Percentiles rank a stretch among this genome's conserved stretches.
Evolutionary conservation across 2,113 vertebrate species (phyloP).

Genomic region (Mirza zaza): DNA sequence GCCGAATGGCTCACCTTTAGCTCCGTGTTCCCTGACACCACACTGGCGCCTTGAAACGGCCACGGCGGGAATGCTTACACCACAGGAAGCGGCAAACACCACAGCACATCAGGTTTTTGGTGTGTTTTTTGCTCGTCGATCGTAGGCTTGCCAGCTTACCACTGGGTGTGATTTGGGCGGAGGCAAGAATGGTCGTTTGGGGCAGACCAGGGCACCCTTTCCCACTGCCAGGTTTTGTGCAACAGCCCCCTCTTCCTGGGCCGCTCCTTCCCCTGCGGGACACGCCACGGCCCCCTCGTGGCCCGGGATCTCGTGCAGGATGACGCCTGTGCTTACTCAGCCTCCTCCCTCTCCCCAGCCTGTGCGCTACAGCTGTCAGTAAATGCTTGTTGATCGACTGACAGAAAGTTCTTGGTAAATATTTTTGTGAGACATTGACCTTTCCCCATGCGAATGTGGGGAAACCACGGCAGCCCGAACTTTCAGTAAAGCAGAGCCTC

Average conservation of each 20-base stretch:
- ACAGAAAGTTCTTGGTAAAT: constrained; percentile 37
- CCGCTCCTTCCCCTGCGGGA: background rate
- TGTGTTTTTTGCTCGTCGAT: background rate
- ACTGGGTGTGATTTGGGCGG: background rate
- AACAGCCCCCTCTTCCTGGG: background rate
- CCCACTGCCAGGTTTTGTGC: background rate
- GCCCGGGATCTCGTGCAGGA: background rate
- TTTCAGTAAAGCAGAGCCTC: constrained; percentile 72
- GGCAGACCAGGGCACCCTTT: background rate
- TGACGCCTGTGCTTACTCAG: background rate
- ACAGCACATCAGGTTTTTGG: background rate
- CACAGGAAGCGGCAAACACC: background rate
- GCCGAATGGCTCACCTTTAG: fast-evolving
- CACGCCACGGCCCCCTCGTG: background rate
- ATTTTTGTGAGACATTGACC: constrained; percentile 53
- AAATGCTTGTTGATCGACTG: constrained; percentile 59
- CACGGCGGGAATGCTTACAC: fast-evolving
- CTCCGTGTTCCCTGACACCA: fast-evolving
- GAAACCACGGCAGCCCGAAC: constrained; percentile 68
- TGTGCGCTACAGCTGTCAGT: background rate
- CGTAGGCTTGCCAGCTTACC: background rate
- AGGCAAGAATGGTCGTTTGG: background rate
- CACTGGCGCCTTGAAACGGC: background rate
- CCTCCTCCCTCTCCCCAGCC: background rate
- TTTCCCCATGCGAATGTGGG: constrained; percentile 55